These are phyloP conservation scores for Ascaphus truei DNA, from an alignment of 2,113 vertebrate genomes.

Conservation along the genomic window DNA sequence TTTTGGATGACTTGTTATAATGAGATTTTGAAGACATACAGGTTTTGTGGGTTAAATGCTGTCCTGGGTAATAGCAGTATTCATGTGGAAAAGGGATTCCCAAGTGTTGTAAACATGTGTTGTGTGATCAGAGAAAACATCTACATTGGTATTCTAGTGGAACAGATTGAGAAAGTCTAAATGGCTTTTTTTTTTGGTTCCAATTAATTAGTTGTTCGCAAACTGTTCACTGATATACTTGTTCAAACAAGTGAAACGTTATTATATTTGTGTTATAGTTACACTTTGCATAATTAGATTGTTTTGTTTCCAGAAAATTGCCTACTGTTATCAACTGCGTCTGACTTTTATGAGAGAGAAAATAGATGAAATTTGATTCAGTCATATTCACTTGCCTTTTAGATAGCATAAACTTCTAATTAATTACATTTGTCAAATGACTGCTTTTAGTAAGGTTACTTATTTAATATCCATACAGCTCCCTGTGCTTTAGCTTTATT, in stretches of 20 bases:
- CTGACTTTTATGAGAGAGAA: slow-evolving; percentile 1
- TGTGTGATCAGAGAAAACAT: too few species aligned
- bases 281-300: background rate
- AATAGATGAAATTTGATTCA: slow-evolving; percentile 4
- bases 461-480: slow-evolving; percentile 18
- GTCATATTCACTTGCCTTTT: slow-evolving; percentile 3
- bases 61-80: too few species aligned
- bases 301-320: slow-evolving; percentile 7
- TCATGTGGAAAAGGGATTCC: too few species aligned
- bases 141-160: too few species aligned
- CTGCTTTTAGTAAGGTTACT: slow-evolving; percentile 29
- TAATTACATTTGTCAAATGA: slow-evolving; percentile 30
- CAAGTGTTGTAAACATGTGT: too few species aligned
- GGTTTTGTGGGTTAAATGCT: too few species aligned
- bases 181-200: background rate
- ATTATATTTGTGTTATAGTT: background rate
- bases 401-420: slow-evolving; percentile 20
- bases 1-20: too few species aligned
- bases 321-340: background rate
- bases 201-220: background rate
- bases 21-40: too few species aligned
- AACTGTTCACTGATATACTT: background rate
- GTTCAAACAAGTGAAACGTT: background rate
- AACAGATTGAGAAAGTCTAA: background rate
- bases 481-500: slow-evolving; percentile 19